Evolutionary conservation across 53 echinoderm and acorn worm genomes (phyloP), one percentile per base, ranked within the genome.

Genomic region (Patiria pectinifera): DNA sequence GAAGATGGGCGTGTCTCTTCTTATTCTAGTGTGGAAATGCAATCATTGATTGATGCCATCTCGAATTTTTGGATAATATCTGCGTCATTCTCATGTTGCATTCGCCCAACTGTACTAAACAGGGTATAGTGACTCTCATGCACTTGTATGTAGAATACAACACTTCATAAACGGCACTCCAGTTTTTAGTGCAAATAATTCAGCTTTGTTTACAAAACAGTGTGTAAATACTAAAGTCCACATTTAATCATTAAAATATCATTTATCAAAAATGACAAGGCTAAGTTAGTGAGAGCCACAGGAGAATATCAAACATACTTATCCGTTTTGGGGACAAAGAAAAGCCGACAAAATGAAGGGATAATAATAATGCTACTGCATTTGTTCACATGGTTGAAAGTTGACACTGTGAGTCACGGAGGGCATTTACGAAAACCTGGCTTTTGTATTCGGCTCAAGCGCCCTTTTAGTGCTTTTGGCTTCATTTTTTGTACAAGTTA

Each of bases 191-290:
- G 19, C 19, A n/a, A 74, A 74, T 24, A 69, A 10, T 74, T 16
- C 9, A 5, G 3, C 74, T 23, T n/a, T 74, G 22, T 74, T n/a
- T n/a, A 23, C 24, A 74, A 23, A 74, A 11, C 66, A 18, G 2
- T 22, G 24, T n/a, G 74, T 18, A n/a, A 74, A 24, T 74, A 74
- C 6, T 23, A 74, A 74, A 74, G 74, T 74, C 74, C 74, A 74
- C 3, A 8, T 53, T 53, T 53, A 53, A 53, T 53, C 53, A 8
- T 53, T 53, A 53, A 6, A 5, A 53, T 6, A 66, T 66, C 15
- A 74, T 74, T 70, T 74, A 74, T 22, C 74, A 74, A 74, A 23
- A 74, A 74, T 74, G 15, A 66, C 66, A 66, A 66, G 66, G 74
- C 74, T 18, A 74, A 23, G 66, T 66, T 11, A 66, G 14, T 66